Percentiles rank a stretch among this genome's conserved stretches.
These are phyloP conservation scores for Asarcornis scutulata DNA, from an alignment of 2,113 vertebrate species.

Conservation along the genomic window DNA sequence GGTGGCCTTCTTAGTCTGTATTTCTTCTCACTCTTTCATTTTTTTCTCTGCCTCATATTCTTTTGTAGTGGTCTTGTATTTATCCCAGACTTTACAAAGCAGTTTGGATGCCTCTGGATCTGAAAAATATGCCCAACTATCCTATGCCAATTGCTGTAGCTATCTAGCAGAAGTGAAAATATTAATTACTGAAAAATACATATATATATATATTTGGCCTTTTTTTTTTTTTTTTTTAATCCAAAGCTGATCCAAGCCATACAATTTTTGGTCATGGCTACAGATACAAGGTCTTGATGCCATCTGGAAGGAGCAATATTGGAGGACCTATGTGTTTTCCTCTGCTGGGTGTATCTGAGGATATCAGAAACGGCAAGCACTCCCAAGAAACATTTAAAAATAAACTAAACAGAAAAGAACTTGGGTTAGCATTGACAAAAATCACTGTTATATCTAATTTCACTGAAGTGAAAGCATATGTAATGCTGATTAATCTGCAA, in stretches of 20 bases:
- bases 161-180: not conserved
- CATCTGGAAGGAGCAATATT: not conserved
- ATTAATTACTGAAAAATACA: not conserved
- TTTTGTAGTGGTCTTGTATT: not conserved
- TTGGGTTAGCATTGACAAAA: not conserved
- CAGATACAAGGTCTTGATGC: not conserved
- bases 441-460: not conserved
- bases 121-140: not conserved
- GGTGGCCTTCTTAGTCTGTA: not conserved
- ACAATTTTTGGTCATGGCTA: not conserved
- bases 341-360: not conserved
- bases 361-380: not conserved
- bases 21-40: not conserved
- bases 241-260: not conserved
- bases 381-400: not conserved
- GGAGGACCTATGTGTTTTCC: not conserved
- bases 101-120: not conserved
- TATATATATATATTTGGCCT: not conserved
- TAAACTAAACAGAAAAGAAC: not conserved
- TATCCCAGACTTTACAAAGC: not conserved
- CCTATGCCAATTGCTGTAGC: not conserved
- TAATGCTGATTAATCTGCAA: not conserved
- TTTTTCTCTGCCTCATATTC: not conserved
- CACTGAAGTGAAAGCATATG: not conserved
- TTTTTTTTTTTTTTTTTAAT: not conserved